Conservation (phyloP, 2,888 invertebrate species). For the Antheraea yamamai region DNA sequence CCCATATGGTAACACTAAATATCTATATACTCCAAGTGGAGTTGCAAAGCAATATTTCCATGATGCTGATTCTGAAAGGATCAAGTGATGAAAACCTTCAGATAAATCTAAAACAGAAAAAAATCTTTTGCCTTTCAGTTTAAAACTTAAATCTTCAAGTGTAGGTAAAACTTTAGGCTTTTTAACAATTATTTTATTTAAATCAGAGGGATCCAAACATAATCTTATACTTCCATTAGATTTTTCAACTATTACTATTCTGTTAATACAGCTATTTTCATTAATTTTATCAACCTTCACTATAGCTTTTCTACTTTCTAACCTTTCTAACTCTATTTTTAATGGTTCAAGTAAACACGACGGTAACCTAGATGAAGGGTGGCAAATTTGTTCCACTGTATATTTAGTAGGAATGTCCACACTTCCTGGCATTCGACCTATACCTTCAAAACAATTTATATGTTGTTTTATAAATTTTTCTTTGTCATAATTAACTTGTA, state of each 20-base stretch:
- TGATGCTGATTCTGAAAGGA: constrained; percentile 22
- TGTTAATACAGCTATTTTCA: constrained; percentile 29
- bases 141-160: constrained; percentile 26
- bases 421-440: background rate
- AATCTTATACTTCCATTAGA: background rate
- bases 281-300: constrained; percentile 25
- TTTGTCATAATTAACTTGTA: too few relatives aligned
- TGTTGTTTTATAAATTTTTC: too few relatives aligned
- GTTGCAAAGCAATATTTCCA: constrained; percentile 28
- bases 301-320: constrained; percentile 11
- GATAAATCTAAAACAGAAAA: constrained; percentile 29
- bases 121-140: constrained; percentile 25
- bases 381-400: constrained; percentile 8
- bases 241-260: constrained; percentile 5
- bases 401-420: constrained; percentile 15
- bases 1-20: background rate
- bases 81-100: constrained; percentile 29
- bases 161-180: constrained; percentile 27
- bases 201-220: constrained; percentile 21
- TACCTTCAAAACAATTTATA: constrained; percentile 14
- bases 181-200: constrained; percentile 29
- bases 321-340: constrained; percentile 3
- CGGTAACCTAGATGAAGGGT: constrained; percentile 5
- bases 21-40: background rate
- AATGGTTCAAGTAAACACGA: background rate